Evolutionary conservation across 2,113 vertebrate species (phyloP).

Genomic region (Merops nubicus): DNA sequence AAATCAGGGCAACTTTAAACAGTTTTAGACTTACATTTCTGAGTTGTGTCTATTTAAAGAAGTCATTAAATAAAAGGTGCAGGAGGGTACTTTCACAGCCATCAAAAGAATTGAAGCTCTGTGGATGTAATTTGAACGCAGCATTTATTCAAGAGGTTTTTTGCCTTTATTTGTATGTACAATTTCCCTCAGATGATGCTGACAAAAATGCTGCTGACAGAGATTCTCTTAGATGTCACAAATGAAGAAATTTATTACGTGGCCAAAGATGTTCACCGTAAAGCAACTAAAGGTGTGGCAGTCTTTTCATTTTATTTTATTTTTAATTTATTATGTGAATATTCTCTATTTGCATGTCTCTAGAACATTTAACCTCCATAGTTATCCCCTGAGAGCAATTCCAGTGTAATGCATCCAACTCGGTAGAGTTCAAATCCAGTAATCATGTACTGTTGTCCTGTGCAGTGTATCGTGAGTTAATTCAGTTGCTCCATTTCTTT

Average conservation of each 20-base stretch:
- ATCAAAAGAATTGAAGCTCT: background rate
- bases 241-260: slow-evolving; percentile 95
- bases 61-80: background rate
- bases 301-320: background rate
- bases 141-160: background rate
- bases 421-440: slow-evolving; percentile 57
- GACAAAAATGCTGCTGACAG: slow-evolving; percentile 96
- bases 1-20: background rate
- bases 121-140: background rate
- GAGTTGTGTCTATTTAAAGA: background rate
- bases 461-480: slow-evolving; percentile 68
- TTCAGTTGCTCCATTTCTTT: slow-evolving; percentile 70
- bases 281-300: slow-evolving; percentile 93
- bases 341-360: slow-evolving; percentile 77
- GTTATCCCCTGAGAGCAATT: slow-evolving; percentile 58
- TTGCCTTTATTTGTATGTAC: background rate
- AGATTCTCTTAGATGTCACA: slow-evolving; percentile 96
- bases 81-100: background rate
- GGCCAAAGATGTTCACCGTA: slow-evolving; percentile 93
- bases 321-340: slow-evolving; percentile 35
- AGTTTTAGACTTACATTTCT: background rate
- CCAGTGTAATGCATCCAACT: slow-evolving; percentile 57
- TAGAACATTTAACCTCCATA: slow-evolving; percentile 66
- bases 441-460: slow-evolving; percentile 60
- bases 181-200: slow-evolving; percentile 85